These are phyloP conservation scores for Listrodromus nycthemerus DNA, from an alignment of 2,888 invertebrate species.

Conservation along the genomic window DNA sequence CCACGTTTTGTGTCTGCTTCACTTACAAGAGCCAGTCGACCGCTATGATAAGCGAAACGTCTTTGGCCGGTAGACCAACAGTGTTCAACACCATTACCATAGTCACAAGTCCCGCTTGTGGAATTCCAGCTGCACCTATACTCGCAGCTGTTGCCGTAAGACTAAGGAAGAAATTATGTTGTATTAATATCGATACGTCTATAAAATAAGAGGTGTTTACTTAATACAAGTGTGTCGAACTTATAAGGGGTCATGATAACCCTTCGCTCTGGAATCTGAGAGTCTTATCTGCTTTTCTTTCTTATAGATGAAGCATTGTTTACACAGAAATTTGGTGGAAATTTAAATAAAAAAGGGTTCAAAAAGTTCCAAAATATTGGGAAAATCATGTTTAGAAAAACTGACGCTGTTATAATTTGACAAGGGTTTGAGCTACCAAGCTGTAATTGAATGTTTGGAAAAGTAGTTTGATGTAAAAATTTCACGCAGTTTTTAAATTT, in stretches of 20 bases:
- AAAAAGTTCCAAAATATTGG: too few species aligned
- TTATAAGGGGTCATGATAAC: not conserved
- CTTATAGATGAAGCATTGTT: too few species aligned
- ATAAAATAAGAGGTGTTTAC: not conserved
- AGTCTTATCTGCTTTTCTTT: not conserved
- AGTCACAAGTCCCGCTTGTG: conserved; percentile 97
- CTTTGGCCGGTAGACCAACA: conserved; percentile 94
- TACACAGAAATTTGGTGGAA: too few species aligned
- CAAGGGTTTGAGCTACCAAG: too few species aligned
- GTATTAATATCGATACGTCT: not conserved
- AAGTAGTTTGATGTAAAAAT: too few species aligned
- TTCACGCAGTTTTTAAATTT: too few species aligned
- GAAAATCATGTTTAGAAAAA: too few species aligned
- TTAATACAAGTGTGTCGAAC: not conserved
- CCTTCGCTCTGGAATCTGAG: not conserved
- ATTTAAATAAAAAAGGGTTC: too few species aligned
- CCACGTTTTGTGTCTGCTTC: conserved; percentile 17
- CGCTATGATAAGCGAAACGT: conserved; percentile 94
- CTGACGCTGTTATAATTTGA: too few species aligned
- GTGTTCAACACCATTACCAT: conserved; percentile 98
- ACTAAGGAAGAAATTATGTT: conserved; percentile 85
- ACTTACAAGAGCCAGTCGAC: conserved; percentile 97
- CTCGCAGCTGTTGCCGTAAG: conserved; percentile 99
- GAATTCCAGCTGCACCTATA: conserved; percentile 98
- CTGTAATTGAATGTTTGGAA: too few species aligned